Conservation (phyloP, 2,113 vertebrate species). For the Xiphorhynchus elegans region DNA sequence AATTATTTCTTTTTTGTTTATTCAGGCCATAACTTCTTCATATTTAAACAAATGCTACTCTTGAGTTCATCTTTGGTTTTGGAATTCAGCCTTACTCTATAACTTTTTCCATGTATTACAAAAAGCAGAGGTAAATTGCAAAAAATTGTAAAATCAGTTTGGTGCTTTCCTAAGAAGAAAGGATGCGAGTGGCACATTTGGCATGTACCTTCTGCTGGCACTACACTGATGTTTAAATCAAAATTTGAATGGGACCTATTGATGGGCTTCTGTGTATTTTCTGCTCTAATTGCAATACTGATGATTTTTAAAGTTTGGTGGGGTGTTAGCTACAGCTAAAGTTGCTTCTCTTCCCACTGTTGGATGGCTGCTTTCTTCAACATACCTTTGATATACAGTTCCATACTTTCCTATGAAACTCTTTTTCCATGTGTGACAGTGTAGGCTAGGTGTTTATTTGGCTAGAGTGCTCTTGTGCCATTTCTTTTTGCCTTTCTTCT, state of each 20-base stretch:
- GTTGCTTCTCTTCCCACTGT: neutral
- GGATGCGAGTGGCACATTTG: rapidly evolving
- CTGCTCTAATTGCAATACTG: neutral
- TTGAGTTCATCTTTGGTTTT: neutral
- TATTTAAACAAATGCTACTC: neutral
- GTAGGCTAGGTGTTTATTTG: neutral
- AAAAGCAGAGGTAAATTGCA: neutral
- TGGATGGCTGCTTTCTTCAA: neutral
- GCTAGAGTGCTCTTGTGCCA: neutral
- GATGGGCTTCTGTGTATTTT: neutral
- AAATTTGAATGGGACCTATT: neutral
- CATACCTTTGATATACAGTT: neutral
- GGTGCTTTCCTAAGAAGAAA: neutral
- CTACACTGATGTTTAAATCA: neutral
- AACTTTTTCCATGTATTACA: neutral
- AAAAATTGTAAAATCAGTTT: neutral
- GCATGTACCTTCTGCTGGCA: neutral
- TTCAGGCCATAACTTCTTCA: neutral
- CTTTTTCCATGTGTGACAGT: neutral
- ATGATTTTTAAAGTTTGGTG: neutral
- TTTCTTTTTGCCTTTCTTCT: neutral
- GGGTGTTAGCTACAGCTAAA: neutral
- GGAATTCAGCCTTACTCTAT: neutral
- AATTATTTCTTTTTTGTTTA: neutral
- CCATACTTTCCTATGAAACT: neutral